These are phyloP conservation scores for Chalcosyrphus nemorum DNA, from an alignment of 2,888 invertebrate species.

Conservation along the genomic window DNA sequence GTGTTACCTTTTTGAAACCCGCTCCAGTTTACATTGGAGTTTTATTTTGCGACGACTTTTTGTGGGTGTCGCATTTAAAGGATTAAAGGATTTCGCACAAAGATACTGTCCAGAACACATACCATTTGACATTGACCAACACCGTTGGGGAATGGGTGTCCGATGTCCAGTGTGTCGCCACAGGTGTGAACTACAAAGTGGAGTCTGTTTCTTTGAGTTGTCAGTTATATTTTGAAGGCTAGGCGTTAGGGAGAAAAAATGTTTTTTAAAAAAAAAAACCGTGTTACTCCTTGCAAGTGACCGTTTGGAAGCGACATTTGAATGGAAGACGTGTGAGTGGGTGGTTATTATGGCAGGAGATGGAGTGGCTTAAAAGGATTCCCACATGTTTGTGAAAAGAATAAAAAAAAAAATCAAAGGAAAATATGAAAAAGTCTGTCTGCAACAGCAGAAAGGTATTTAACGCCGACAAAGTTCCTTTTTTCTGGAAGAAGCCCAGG, in stretches of 20 bases:
- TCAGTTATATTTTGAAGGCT: constrained; percentile 13
- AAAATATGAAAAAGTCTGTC: constrained; percentile 55
- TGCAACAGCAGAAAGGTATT: constrained; percentile 37
- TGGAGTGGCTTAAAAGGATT: constrained; percentile 38
- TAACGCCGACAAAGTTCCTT: not conserved
- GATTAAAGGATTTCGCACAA: constrained; percentile 72
- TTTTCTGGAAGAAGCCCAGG: not conserved
- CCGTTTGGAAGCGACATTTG: constrained; percentile 59
- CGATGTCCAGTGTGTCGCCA: constrained; percentile 54
- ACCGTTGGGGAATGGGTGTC: not conserved
- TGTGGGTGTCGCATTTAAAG: constrained; percentile 69
- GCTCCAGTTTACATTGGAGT: no score
- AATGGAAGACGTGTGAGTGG: constrained; percentile 27
- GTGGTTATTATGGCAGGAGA: constrained; percentile 7
- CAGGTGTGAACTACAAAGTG: constrained; percentile 71
- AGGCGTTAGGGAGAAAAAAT: not conserved
- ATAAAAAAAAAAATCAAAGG: constrained; percentile 33
- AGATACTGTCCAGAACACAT: constrained; percentile 65
- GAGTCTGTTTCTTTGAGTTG: constrained; percentile 68
- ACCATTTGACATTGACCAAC: constrained; percentile 12
- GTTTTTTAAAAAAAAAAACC: constrained; percentile 24
- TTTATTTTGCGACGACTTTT: constrained; percentile 55
- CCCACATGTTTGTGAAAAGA: constrained; percentile 1
- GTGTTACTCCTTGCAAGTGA: constrained; percentile 3
- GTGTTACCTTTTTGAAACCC: constrained; percentile 34